Base-by-base conservation (phyloP, 2,888 invertebrate genomes). In the Osmoderma eremita region DNA sequence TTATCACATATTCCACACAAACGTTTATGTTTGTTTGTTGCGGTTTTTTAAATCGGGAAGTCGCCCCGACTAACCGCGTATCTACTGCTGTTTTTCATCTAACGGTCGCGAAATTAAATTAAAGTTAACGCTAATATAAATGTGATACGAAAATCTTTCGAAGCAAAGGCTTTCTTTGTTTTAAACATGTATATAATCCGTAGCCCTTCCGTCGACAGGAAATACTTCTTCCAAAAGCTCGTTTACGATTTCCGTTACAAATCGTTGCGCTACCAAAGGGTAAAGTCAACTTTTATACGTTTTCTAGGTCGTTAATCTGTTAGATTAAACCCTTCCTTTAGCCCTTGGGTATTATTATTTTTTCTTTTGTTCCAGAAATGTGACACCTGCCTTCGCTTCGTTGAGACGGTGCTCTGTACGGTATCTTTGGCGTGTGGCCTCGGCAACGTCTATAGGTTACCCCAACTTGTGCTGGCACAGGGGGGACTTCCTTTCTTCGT, bases 401-500 rank as follows among this genome's bases (percentile, higher is more conserved):
- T 84, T 64, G 81, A 82, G 69, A 83, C 84, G 45, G 77, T 81
- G 36, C 71, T 84, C 63, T 87, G 87, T 75, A 87, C 88, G 12
- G 75, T 86, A 56, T 86, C 87, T 0, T 80, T 88, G 68, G 84
- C 87, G 0, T 81, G 86, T 58, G 85, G 86, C 53, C 82, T 87
- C 68, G 86, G 86, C 70, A 86, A 86, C 73, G 82, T 85, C 30
- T 85, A 88, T 83, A 82, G 88, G n/a, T 82, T 86, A 36, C 89
- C 90, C 0, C 84, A 87, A 42, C 84, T 85, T 8, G 85, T 84
- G 0, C 82, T 86, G 75, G 83, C 82, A 69, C 83, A 87, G 80
- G 89, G 89, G n/a, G 88, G 87, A 6, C 77, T 87, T 48, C 82
- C 86, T 15, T 88, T 87, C 75, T 81, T 85, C 18, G 77, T 87